These are phyloP conservation scores for Trichopoda pennipes DNA, from an alignment of 2,888 invertebrate genomes.

Conservation along the genomic window DNA sequence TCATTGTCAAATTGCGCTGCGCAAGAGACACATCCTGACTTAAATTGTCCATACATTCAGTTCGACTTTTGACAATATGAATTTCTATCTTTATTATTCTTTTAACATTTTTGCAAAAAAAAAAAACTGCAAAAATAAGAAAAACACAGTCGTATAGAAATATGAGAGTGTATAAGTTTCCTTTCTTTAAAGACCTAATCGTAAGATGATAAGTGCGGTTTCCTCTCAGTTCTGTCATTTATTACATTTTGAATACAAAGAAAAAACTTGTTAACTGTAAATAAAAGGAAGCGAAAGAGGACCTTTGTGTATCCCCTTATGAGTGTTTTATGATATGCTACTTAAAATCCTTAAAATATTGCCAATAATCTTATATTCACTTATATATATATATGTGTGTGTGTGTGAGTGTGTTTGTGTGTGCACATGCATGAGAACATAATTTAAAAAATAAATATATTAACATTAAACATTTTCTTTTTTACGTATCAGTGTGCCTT, in stretches of 20 bases:
- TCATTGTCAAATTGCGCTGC: constrained; percentile 67
- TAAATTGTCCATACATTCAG: constrained; percentile 73
- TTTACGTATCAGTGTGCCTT: background rate
- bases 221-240: constrained; percentile 71
- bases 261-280: constrained; percentile 2
- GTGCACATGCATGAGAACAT: background rate
- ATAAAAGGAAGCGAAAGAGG: constrained; percentile 3
- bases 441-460: constrained; percentile 46
- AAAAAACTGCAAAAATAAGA: constrained; percentile 41
- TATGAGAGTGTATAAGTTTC: constrained; percentile 59
- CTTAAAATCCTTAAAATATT: constrained; percentile 50
- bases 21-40: constrained; percentile 78
- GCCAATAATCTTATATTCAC: constrained; percentile 27
- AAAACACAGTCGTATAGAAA: constrained; percentile 71
- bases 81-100: constrained; percentile 55
- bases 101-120: constrained; percentile 28
- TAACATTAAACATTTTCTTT: constrained; percentile 59
- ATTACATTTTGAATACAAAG: constrained; percentile 73
- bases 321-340: constrained; percentile 60
- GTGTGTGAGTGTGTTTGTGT: background rate
- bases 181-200: constrained; percentile 78
- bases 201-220: constrained; percentile 78
- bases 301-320: constrained; percentile 37
- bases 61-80: constrained; percentile 42
- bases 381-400: constrained; percentile 30